A percentile compares a stretch with the other conserved stretches of the same genome.
These are phyloP conservation scores for Agrypnia vestita DNA, from an alignment of 1,140 invertebrate species.

Conservation along the genomic window DNA sequence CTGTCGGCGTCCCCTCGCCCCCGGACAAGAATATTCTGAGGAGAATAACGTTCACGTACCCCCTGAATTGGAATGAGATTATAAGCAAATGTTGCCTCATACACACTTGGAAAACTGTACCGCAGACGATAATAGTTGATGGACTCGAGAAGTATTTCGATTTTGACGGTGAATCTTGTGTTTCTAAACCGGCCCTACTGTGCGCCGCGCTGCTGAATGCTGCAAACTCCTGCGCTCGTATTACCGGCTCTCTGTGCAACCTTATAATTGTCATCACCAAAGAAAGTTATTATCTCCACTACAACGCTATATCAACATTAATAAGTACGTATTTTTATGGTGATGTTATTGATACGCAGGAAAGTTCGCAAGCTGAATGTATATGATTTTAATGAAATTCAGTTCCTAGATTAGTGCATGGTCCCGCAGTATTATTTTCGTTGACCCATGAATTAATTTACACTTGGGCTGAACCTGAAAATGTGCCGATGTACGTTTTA, in stretches of 20 bases:
- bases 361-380: too few species aligned
- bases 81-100: constrained; percentile 35
- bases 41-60: constrained; percentile 48
- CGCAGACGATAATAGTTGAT: not conserved
- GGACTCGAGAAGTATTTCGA: constrained; percentile 15
- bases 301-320: not conserved
- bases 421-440: too few species aligned
- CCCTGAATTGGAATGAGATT: constrained; percentile 34
- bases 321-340: constrained; percentile 13
- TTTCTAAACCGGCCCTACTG: not conserved
- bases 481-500: too few species aligned
- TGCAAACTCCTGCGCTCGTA: not conserved
- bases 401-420: too few species aligned
- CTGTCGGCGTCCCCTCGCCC: not conserved
- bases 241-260: not conserved
- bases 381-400: too few species aligned
- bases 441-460: too few species aligned
- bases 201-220: not conserved
- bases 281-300: not conserved
- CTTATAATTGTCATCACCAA: constrained; percentile 1
- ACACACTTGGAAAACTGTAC: constrained; percentile 35
- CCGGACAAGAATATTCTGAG: constrained; percentile 38
- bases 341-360: not conserved
- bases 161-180: not conserved
- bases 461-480: too few species aligned